Evolutionary conservation across 2,888 invertebrate genomes (phyloP).

Genomic region (Drosophila nigricruria): DNA sequence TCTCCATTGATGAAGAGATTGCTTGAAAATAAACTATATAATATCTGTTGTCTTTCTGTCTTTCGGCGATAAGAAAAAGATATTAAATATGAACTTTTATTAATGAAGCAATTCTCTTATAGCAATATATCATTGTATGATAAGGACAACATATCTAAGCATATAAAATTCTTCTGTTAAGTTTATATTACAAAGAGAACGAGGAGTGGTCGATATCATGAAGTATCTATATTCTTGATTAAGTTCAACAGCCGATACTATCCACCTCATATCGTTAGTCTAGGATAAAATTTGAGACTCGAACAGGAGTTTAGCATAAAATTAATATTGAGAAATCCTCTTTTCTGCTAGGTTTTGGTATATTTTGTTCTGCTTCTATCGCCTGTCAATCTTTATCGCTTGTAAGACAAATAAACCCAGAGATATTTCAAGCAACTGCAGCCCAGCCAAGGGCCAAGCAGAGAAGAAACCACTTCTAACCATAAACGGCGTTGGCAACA

Average conservation of each 20-base stretch:
- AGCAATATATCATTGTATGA: no score
- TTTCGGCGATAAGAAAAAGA: no score
- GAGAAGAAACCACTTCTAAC: slow-evolving; percentile 52
- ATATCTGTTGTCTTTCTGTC: no score
- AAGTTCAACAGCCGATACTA: neutral
- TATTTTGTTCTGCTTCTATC: slow-evolving; percentile 15
- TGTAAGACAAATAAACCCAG: slow-evolving; percentile 16
- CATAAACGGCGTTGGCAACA: slow-evolving; percentile 69
- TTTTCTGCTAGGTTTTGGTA: neutral
- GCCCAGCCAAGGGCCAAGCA: slow-evolving; percentile 6
- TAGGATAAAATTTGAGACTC: neutral
- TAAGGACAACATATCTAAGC: no score
- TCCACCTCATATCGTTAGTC: no score
- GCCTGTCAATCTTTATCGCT: slow-evolving; percentile 37
- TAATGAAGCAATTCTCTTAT: no score
- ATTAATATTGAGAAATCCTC: neutral
- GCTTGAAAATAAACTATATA: no score
- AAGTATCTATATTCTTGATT: neutral
- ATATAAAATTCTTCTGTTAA: neutral
- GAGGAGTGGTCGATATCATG: no score
- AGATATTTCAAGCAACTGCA: slow-evolving; percentile 19
- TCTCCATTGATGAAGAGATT: no score
- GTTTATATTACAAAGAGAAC: neutral
- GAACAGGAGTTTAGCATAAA: no score
- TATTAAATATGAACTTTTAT: neutral